Base-by-base conservation (phyloP, 2,888 invertebrate species). In the Punctoribates punctum region DNA sequence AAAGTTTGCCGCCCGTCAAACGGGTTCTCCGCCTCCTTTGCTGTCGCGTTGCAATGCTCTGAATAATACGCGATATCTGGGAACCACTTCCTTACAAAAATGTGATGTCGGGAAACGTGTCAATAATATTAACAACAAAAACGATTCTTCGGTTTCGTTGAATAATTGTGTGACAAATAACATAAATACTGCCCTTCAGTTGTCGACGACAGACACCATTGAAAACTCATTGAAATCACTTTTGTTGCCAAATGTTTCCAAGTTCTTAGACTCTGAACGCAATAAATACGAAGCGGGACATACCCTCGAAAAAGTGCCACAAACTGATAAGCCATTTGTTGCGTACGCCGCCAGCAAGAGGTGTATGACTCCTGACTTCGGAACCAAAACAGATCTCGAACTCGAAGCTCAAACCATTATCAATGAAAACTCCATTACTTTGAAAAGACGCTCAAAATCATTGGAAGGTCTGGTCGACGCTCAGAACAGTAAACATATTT, bases 71-170 rank as follows among this genome's bases (percentile, higher is more conserved):
- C 67, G 78, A 38, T 76, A 77, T 34, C 74, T 77, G 20, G 78
- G 79, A 73, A 78, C 78, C 17, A 67, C 80, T 25, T 75, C 57
- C 42, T 62, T 73, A 25, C 78, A 75, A 23, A 78, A 79, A 73
- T 78, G 78, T 27, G 80, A 80, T 73, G 74, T 79, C 46, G 80
- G 81, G 73, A 73, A 80, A 73, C 77, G 81, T 80, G 80, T 81
- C 5, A 81, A 80, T 54, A 79, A 80, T 42, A 80, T 80, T 13
- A 76, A 74, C 15, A 74, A 60, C 20, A 65, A 75, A 60, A 42
- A 51, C 8, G 34, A 73, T 46, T 29, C 75, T 8, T 25, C 67
- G 13, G 25, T 73, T 65, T 29, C 74, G 11, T 25, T 72, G 20
- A 72, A 77, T 74, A 73, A 77, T 29, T 38, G 65, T 20, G 27